Evolutionary conservation across 2,113 vertebrate genomes (phyloP).

Genomic region (Clarias magur): DNA sequence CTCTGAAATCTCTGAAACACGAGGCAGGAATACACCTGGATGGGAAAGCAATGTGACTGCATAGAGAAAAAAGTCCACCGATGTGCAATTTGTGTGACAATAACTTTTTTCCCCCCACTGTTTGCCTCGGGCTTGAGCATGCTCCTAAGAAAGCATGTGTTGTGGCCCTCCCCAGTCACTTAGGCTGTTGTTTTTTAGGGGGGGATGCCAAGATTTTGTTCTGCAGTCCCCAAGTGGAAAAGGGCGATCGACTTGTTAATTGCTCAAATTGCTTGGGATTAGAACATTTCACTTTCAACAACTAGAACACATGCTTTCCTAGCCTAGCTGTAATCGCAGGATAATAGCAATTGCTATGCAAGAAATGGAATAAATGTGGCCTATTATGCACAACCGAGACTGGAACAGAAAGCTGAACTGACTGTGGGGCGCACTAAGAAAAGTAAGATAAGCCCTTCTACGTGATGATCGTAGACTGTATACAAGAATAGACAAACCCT

Average conservation of each 20-base stretch:
- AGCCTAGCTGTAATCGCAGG: background rate
- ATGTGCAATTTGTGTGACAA: background rate
- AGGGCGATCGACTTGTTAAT: background rate
- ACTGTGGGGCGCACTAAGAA: background rate
- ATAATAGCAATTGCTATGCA: background rate
- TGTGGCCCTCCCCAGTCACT: background rate
- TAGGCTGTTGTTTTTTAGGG: background rate
- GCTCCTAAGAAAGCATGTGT: background rate
- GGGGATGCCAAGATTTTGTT: background rate
- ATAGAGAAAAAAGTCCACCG: background rate
- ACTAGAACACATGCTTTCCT: background rate
- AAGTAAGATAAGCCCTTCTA: background rate
- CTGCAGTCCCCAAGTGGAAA: background rate
- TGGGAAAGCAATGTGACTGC: background rate
- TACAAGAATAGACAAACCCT: too few species aligned
- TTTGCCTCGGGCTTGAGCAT: background rate
- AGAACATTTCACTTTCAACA: background rate
- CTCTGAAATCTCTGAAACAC: background rate
- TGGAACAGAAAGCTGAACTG: background rate
- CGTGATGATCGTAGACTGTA: background rate
- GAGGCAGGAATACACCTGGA: background rate
- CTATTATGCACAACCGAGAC: background rate
- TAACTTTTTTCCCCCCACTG: background rate
- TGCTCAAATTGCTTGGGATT: background rate
- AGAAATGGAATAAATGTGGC: background rate